Conservation (phyloP, 1,140 invertebrate species). For the Hydropsyche tenuis region DNA sequence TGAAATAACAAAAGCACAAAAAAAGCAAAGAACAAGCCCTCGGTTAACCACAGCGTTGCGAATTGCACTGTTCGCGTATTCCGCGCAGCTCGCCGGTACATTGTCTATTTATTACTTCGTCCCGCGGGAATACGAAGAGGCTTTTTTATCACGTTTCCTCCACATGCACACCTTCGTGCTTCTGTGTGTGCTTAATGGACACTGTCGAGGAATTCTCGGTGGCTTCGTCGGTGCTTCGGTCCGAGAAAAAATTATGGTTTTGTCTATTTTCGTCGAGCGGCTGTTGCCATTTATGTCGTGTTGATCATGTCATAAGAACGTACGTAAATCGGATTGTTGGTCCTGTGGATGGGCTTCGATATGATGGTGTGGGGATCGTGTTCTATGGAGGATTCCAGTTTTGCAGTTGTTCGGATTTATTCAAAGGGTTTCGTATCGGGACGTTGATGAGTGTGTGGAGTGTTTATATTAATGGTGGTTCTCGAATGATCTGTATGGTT, state of each 20-base stretch:
- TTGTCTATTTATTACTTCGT: conserved; percentile 18
- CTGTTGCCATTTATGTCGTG: conserved; percentile 4
- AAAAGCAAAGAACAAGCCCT: too few relatives aligned
- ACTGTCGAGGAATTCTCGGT: not conserved
- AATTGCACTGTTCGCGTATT: conserved; percentile 9
- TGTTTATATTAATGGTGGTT: too few relatives aligned
- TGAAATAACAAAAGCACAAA: too few relatives aligned
- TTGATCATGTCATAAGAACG: conserved; percentile 15
- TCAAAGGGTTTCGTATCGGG: too few relatives aligned
- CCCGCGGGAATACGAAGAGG: conserved; percentile 3
- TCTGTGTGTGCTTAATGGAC: not conserved
- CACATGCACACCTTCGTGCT: not conserved
- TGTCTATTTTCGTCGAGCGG: conserved; percentile 12
- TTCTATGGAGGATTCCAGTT: too few relatives aligned
- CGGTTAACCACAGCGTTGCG: not conserved
- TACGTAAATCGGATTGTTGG: conserved; percentile 8
- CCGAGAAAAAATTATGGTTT: not conserved
- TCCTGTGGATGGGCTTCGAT: too few relatives aligned
- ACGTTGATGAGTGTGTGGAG: too few relatives aligned
- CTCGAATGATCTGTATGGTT: too few relatives aligned
- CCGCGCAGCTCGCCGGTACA: not conserved
- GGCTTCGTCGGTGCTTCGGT: not conserved
- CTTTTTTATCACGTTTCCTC: not conserved
- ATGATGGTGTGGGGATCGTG: too few relatives aligned
- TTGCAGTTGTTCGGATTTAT: too few relatives aligned